Evolutionary conservation across 2,888 invertebrate species (phyloP).

Genomic region (Toxonevra muliebris): DNA sequence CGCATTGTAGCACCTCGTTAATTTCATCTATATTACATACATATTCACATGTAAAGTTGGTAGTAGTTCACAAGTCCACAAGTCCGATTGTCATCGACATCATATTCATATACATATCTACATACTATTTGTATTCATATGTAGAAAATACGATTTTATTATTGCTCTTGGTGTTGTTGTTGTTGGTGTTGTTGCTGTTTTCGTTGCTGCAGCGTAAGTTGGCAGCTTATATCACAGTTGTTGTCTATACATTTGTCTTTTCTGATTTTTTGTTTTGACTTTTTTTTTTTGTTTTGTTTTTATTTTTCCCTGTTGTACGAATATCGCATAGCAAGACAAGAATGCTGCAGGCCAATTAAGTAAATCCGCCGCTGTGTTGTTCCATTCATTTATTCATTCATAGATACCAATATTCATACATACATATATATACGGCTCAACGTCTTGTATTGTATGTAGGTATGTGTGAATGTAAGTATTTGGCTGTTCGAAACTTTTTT

Average conservation of each 20-base stretch:
- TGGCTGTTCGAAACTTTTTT: neutral
- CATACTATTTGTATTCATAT: neutral
- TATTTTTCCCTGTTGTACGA: too few relatives aligned
- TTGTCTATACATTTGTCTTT: too few relatives aligned
- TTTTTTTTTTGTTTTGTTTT: constrained; percentile 11
- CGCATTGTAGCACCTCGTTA: constrained; percentile 30
- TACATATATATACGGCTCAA: neutral
- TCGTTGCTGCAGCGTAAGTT: constrained; percentile 25
- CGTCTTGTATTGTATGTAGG: too few relatives aligned
- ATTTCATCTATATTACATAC: constrained; percentile 6
- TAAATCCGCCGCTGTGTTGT: constrained; percentile 15
- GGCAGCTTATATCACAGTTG: constrained; percentile 24
- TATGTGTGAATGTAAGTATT: too few relatives aligned
- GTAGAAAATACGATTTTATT: too few relatives aligned
- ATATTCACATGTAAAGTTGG: too few relatives aligned
- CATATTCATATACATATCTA: neutral
- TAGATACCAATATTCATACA: constrained; percentile 45
- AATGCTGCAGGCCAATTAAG: neutral
- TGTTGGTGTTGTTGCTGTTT: neutral
- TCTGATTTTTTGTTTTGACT: too few relatives aligned
- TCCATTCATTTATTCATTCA: constrained; percentile 22
- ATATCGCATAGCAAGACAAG: too few relatives aligned
- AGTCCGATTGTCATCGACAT: neutral
- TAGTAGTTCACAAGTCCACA: neutral
- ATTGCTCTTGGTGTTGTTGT: neutral